Percentiles rank a stretch among this genome's conserved stretches.
Evolutionary conservation across 2,113 vertebrate genomes (phyloP).

Genomic region (Epinephelus cyanopodus): DNA sequence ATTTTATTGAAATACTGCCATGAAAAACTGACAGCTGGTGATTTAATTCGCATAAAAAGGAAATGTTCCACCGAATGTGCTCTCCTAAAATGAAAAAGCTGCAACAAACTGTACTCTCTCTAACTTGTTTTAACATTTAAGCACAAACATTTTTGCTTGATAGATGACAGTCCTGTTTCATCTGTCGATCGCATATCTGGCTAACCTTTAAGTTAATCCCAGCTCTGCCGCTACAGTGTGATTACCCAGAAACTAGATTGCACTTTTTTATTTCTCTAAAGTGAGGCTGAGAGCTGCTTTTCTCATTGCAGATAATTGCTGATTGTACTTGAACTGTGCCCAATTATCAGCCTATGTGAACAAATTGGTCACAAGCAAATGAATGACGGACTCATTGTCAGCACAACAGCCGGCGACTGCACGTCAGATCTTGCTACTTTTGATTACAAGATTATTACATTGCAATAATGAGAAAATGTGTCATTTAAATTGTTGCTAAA

Average conservation of each 20-base stretch:
- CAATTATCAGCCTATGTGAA: slow-evolving; percentile 48
- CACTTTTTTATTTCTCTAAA: slow-evolving; percentile 12
- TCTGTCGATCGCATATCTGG: slow-evolving; percentile 47
- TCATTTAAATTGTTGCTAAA: slow-evolving; percentile 24
- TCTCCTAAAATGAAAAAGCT: background rate
- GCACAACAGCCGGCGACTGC: slow-evolving; percentile 26
- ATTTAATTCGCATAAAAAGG: slow-evolving; percentile 18
- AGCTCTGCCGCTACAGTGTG: background rate
- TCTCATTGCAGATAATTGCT: slow-evolving; percentile 29
- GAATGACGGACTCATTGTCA: slow-evolving; percentile 31
- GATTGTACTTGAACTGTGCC: slow-evolving; percentile 49
- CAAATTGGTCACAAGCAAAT: slow-evolving; percentile 49
- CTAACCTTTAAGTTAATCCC: slow-evolving; percentile 33
- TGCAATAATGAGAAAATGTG: slow-evolving; percentile 37
- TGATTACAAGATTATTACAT: slow-evolving; percentile 43
- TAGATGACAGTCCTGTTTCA: slow-evolving; percentile 9
- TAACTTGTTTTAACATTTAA: slow-evolving; percentile 11
- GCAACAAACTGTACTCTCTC: slow-evolving; percentile 11
- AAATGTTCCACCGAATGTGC: background rate
- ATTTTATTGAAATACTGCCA: background rate
- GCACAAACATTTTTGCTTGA: slow-evolving; percentile 3
- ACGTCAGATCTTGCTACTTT: slow-evolving; percentile 49
- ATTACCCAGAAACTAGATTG: slow-evolving; percentile 23
- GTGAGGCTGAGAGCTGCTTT: slow-evolving; percentile 20
- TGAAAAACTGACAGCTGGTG: background rate